Base-by-base conservation (phyloP, 2,888 invertebrate genomes). In the Trichopoda pennipes region DNA sequence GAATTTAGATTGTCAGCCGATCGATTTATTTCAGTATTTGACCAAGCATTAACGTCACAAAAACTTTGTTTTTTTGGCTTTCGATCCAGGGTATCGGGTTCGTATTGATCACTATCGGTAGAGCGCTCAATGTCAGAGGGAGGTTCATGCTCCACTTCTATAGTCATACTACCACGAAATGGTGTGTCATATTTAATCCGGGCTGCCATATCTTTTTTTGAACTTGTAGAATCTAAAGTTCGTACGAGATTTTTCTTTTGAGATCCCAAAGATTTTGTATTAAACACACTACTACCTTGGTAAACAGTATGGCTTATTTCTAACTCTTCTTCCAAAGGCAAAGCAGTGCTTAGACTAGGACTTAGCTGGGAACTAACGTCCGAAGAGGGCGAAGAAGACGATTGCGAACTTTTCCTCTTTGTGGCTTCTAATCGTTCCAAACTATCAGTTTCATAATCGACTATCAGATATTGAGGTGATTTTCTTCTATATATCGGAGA, bases 21-120 rank as follows among this genome's bases (percentile, higher is more conserved):
- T 16, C 56, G 82, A 21, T 91, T 92, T 53, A 93, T 87, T 0
- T 93, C 93, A 86, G 93, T 93, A 8, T 66, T 85, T 2, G 92
- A 90, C 88, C 91, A 93, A 17, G 92, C 92, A 68, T 88, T 91
- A 9, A 91, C 89, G 78, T 90, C 91, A 51, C 92, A 91, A 82
- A 92, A 90, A 83, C 92, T 93, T 55, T 92, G 89, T 85, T 93
- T 93, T 89, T 92, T 93, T 55, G 95, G 94, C 88, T 96, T 96
- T 32, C 96, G 92, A 87, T 97, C 97, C 74, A 97, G 92, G 0
- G 97, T 97, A 85, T 97, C 96, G 0, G 96, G 96, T 89, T 97
- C 97, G 86, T 96, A 97, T 72, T 94, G 94, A 86, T 96, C 96
- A 2, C 96, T 96, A 51, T 91, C 91, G 0, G 91, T 91, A 8